Conservation (phyloP, 2,113 vertebrate genomes). For the Galemys pyrenaicus region DNA sequence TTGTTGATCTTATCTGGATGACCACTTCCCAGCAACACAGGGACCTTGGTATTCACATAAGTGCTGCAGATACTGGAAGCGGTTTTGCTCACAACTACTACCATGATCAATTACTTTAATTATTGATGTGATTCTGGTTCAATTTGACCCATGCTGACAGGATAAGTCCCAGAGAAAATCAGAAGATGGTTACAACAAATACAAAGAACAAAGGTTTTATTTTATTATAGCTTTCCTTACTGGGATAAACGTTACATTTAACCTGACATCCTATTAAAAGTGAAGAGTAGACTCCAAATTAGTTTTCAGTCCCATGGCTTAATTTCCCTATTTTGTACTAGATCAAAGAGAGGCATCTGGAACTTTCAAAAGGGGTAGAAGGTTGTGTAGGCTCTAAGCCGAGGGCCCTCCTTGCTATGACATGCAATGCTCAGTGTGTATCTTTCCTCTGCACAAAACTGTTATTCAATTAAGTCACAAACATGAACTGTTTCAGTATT, state of each 20-base stretch:
- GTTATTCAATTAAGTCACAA: background rate
- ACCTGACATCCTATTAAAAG: background rate
- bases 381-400: background rate
- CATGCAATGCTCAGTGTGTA: background rate
- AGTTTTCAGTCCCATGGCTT: background rate
- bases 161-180: background rate
- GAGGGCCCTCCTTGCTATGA: background rate
- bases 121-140: constrained; percentile 11
- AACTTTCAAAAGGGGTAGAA: background rate
- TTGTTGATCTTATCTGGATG: background rate
- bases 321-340: background rate
- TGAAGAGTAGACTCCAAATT: background rate
- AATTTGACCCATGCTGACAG: background rate
- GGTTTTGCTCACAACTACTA: background rate
- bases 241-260: background rate
- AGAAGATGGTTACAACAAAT: background rate
- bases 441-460: background rate
- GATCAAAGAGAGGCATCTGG: background rate
- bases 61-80: background rate
- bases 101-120: constrained; percentile 10
- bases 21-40: background rate
- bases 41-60: background rate
- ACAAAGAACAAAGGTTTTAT: background rate
- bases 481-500: background rate
- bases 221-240: background rate